phyloP scores from a whole-genome alignment of 1,140 invertebrate genomes.

The Trichonephila clavipes region DNA sequence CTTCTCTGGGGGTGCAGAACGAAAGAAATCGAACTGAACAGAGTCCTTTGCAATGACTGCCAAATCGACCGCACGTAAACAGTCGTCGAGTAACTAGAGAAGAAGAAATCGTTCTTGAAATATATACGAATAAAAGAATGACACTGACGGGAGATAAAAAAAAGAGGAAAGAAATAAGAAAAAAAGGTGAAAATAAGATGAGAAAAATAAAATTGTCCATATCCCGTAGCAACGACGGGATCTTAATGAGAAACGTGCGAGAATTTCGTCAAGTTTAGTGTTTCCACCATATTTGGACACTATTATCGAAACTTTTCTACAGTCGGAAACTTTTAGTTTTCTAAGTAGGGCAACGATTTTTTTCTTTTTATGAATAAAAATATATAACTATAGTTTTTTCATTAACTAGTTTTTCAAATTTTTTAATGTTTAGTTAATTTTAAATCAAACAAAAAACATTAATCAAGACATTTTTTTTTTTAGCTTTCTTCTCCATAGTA shows the following conservation, averaged over 20 bases:
- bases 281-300: background rate
- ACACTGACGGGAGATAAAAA: background rate
- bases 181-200: background rate
- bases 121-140: constrained; percentile 25
- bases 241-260: constrained; percentile 54
- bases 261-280: background rate
- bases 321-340: too few species aligned
- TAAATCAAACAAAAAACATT: too few species aligned
- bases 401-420: too few species aligned
- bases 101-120: constrained; percentile 23
- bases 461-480: too few species aligned
- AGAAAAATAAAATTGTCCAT: constrained; percentile 37
- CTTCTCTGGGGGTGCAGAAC: background rate
- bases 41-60: constrained; percentile 34
- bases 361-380: too few species aligned
- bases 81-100: constrained; percentile 4
- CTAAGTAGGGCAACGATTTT: too few species aligned
- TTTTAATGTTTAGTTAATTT: too few species aligned
- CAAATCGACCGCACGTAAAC: constrained; percentile 62
- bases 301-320: background rate
- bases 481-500: too few species aligned
- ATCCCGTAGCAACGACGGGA: background rate
- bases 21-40: constrained; percentile 35
- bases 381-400: too few species aligned
- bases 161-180: background rate